Evolutionary conservation across 2,797 vertebrate species (phyloP).

Genomic region (Melanotaenia maccullochi): DNA sequence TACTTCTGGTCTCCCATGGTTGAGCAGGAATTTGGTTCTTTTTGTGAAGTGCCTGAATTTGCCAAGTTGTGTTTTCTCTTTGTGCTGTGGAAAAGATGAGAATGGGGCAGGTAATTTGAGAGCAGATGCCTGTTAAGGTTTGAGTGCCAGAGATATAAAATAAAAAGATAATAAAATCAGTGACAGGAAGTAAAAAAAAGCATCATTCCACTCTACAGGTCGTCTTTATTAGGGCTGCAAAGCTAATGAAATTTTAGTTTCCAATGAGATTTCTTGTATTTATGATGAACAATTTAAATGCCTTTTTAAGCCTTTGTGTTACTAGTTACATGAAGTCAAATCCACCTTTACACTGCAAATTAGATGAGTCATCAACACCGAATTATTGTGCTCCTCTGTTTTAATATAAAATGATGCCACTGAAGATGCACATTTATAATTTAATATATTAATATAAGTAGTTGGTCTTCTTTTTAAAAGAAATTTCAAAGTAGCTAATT

Average conservation of each 20-base stretch:
- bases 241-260: neutral
- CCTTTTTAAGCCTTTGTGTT: neutral
- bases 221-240: neutral
- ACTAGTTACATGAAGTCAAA: neutral
- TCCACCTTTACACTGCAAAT: neutral
- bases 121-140: constrained; percentile 15
- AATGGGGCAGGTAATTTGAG: constrained; percentile 46
- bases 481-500: too few relatives aligned
- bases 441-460: neutral
- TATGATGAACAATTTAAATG: neutral
- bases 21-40: constrained; percentile 62
- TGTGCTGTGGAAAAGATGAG: constrained; percentile 75
- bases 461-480: neutral
- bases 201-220: neutral
- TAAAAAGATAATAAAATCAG: neutral
- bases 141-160: neutral
- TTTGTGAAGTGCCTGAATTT: constrained; percentile 60
- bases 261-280: neutral
- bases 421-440: neutral
- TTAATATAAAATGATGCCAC: neutral
- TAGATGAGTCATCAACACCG: neutral
- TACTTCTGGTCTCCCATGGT: constrained; percentile 80
- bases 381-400: neutral
- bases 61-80: constrained; percentile 73
- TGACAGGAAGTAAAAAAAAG: constrained; percentile 4